Base-by-base conservation (phyloP, 2,888 invertebrate genomes). In the Campoletis raptor region DNA sequence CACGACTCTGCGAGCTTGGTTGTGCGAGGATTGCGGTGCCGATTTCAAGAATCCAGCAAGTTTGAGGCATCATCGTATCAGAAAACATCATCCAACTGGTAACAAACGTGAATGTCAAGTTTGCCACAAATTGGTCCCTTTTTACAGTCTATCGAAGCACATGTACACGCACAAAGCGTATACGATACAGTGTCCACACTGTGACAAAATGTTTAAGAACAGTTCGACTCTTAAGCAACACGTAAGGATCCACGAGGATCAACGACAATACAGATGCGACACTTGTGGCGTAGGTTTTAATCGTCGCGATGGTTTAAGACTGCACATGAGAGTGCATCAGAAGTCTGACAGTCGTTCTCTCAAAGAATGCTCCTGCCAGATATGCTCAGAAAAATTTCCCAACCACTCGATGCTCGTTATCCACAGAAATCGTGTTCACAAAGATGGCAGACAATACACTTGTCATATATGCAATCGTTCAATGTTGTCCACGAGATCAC, bases 131-230 rank as follows among this genome's bases (percentile, higher is more conserved):
- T 80, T 94, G 86, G 92, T 94, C 15, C 94, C 94, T 5, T 93
- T 94, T 81, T 94, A 94, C 78, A 93, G 94, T 78, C 90, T 94
- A n/a, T 94, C 94, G 0, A 94, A 94, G 77, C 94, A 94, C 67
- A 94, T 94, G 94, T 94, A 94, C 80, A 94, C 94, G 0, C 94
- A 94, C 79, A 94, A 94, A 73, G 93, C 93, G 4, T 94, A 94
- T 61, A 92, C 92, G 7, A 94, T 94, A 30, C 91, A 94, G 24
- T 94, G 94, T 89, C 93, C 94, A 5, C 93, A 93, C 66, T 94
- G 94, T 45, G 94, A 94, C 48, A 94, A 94, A 85, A 94, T 94
- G 94, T 94, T 94, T 69, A 94, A 94, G 81, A 94, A 94, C 79
- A 92, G 92, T 5, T 94, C 94, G 10, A 94, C 94, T 0, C 83